A percentile compares a stretch with the other conserved stretches of the same genome.
Conservation (phyloP, 2,797 vertebrate genomes). For the Sarcoramphus papa region DNA sequence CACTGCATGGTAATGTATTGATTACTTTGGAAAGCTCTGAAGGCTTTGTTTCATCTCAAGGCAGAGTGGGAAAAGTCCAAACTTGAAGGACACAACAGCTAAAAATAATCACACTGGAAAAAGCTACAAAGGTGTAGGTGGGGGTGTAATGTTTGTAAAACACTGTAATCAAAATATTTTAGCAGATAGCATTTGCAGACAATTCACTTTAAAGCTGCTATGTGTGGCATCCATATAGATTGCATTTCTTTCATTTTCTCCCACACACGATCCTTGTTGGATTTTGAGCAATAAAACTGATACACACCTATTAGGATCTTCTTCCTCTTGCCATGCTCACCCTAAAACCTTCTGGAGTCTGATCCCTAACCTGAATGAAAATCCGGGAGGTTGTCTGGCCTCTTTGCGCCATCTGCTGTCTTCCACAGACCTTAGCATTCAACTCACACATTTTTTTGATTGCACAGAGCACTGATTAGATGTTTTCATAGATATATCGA, state of each 20-base stretch:
- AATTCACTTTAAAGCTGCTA: neutral
- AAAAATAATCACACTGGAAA: neutral
- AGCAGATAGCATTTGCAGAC: neutral
- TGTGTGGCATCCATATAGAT: neutral
- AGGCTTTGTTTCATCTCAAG: neutral
- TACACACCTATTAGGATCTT: neutral
- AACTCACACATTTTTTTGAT: fast-evolving
- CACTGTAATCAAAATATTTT: neutral
- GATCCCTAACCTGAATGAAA: neutral
- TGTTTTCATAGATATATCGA: neutral
- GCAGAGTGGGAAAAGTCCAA: neutral
- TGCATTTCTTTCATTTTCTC: neutral
- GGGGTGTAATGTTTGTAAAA: neutral
- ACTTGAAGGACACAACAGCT: neutral
- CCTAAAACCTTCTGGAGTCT: neutral
- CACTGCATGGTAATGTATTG: neutral
- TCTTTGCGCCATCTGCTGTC: constrained; percentile 14
- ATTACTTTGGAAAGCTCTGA: neutral
- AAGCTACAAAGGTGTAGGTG: neutral
- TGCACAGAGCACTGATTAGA: neutral
- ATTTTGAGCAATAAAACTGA: neutral
- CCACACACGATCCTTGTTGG: neutral
- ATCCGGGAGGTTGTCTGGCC: fast-evolving
- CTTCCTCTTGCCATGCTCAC: neutral
- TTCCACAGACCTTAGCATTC: neutral